Base-by-base conservation (phyloP, 2,113 vertebrate species). In the Heliornis fulica region DNA sequence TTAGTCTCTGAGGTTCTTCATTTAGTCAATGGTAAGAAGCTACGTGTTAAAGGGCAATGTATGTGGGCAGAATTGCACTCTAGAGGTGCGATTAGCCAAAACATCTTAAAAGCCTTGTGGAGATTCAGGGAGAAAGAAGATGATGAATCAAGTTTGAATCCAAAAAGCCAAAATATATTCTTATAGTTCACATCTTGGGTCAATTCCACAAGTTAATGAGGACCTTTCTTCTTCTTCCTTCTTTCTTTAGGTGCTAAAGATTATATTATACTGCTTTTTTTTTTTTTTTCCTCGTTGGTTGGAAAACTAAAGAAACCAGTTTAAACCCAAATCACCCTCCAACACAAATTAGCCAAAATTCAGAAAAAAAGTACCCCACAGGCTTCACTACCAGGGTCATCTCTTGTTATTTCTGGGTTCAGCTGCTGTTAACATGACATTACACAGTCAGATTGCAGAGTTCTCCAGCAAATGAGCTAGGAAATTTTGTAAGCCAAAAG, bases 251-350 rank as follows among this genome's bases (percentile, higher is more conserved):
- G 14, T 76, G 17, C 60, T 81, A 70, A 71, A 89, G 70, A 43
- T 34, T 20, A 12, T 18, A 56, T 34, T 23, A 63, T 57, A 57
- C n/a, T 80, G 50, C 15, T 43, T 28, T 8, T 34, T 50, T 51
- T n/a, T n/a, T n/a, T n/a, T 45, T 59, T 63, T 15, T 0, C 65
- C 40, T 57, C 6, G 0, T 21, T 92, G 32, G 11, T 9, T 61
- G 22, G 87, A 88, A 45, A 53, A 45, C 31, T 82, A 43, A 57
- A 72, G 4, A 36, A 43, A 56, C 15, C 22, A 41, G 8, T 20
- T 74, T 65, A 74, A 34, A 93, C 3, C 40, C 38, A 22, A 87
- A 41, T 29, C 10, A 6, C 5, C 3, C 40, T 48, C 71, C 51
- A 56, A 50, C 15, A 60, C 4, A 66, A 38, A 63, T 31, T 11